A percentile compares a stretch with the other conserved stretches of the same genome.
Evolutionary conservation across 2,888 invertebrate genomes (phyloP).

Genomic region (Sericinus montela): DNA sequence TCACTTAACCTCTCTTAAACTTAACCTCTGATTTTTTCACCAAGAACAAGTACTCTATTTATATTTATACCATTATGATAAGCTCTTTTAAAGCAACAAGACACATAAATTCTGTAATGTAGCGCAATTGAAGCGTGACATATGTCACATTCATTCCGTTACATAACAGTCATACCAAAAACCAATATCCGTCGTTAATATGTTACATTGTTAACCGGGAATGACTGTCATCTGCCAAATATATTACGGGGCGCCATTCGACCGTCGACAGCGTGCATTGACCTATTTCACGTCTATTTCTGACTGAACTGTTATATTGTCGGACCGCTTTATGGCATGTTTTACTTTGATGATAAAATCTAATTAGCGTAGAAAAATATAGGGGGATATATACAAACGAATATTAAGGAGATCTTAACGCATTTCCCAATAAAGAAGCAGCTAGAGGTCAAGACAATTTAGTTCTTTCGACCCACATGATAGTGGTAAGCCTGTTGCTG

Average conservation of each 20-base stretch:
- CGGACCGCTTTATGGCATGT: conserved; percentile 14
- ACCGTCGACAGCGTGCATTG: conserved; percentile 22
- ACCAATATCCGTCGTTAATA: conserved; percentile 17
- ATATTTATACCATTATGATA: no score
- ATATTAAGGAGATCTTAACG: neutral
- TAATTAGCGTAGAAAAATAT: conserved; percentile 2
- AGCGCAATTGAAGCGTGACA: neutral
- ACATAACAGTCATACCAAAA: conserved; percentile 6
- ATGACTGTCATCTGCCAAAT: conserved; percentile 19
- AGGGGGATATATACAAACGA: no score
- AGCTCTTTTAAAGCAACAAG: no score
- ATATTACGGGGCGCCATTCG: conserved; percentile 18
- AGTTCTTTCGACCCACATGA: no score
- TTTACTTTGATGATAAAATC: conserved; percentile 19
- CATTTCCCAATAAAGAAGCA: no score
- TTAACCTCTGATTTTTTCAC: no score
- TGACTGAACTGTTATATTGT: conserved; percentile 19
- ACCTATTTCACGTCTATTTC: conserved; percentile 29
- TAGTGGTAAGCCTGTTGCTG: no score
- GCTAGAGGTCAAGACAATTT: no score
- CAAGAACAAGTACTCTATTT: no score
- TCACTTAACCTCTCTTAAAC: no score
- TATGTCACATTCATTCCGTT: neutral
- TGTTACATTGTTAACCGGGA: conserved; percentile 16
- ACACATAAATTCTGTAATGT: no score